phyloP scores from a whole-genome alignment of 2,888 invertebrate genomes.

The Lycocerus yunnanus region DNA sequence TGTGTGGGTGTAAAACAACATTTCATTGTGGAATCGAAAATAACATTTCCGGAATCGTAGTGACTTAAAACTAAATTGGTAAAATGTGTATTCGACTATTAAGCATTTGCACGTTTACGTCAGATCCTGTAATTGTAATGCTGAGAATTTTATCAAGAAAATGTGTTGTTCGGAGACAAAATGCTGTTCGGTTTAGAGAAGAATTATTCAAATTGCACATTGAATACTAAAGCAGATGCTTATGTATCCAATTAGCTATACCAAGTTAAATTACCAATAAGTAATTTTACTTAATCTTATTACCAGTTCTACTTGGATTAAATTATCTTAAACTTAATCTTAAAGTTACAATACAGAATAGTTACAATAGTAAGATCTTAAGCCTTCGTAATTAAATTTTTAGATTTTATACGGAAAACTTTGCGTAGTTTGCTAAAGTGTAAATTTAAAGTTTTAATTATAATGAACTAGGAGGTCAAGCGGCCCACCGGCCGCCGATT shows the following conservation, averaged over 20 bases:
- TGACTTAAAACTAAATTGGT: background rate
- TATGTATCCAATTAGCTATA: background rate
- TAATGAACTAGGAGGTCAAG: too few species aligned
- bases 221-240: background rate
- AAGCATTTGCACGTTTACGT: background rate
- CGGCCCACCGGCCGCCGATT: too few species aligned
- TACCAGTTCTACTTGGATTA: background rate
- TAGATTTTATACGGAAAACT: background rate
- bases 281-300: background rate
- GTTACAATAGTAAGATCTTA: background rate
- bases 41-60: background rate
- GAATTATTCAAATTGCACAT: background rate
- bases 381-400: background rate
- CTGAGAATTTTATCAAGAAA: background rate
- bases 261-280: background rate
- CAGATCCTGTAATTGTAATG: background rate
- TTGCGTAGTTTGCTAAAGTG: too few species aligned
- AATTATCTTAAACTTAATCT: background rate
- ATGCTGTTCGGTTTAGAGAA: background rate
- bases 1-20: slow-evolving; percentile 13
- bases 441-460: too few species aligned
- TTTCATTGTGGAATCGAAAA: slow-evolving; percentile 2
- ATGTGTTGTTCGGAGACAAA: background rate
- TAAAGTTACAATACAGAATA: background rate
- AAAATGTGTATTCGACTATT: background rate